Conservation (phyloP, 2,888 invertebrate genomes). For the Oxyteleia sp. region DNA sequence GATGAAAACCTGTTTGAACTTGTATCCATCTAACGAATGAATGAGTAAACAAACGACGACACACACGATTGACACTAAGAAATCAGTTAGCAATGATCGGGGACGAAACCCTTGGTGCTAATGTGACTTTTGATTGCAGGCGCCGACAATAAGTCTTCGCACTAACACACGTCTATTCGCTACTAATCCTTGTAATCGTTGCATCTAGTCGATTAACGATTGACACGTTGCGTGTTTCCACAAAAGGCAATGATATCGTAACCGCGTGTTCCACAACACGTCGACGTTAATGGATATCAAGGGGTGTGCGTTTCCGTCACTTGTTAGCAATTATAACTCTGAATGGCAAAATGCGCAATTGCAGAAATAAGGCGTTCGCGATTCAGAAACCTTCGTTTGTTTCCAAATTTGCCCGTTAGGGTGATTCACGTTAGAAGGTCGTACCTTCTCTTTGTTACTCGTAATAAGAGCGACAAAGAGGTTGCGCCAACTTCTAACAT, state of each 20-base stretch:
- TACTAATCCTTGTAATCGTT: constrained; percentile 84
- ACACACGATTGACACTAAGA: constrained; percentile 57
- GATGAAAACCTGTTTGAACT: too few species aligned
- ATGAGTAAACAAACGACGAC: constrained; percentile 25
- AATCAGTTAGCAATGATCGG: constrained; percentile 34
- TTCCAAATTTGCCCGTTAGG: too few species aligned
- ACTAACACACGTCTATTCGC: constrained; percentile 87
- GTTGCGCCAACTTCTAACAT: too few species aligned
- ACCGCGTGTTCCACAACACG: constrained; percentile 67
- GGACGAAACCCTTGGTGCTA: constrained; percentile 82
- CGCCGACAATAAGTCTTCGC: constrained; percentile 88
- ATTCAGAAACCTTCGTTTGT: constrained; percentile 4
- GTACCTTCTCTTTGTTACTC: too few species aligned
- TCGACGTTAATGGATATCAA: constrained; percentile 65
- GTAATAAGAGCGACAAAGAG: too few species aligned
- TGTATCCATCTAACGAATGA: constrained; percentile 7
- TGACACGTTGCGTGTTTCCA: constrained; percentile 74
- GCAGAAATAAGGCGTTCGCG: constrained; percentile 27
- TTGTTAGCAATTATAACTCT: neutral
- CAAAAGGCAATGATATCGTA: constrained; percentile 72
- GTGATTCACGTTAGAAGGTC: too few species aligned
- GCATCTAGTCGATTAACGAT: constrained; percentile 81
- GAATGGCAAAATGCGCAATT: constrained; percentile 5
- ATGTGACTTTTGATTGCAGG: constrained; percentile 87
- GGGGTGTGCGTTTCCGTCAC: constrained; percentile 73